Conservation (phyloP, 2,797 vertebrate genomes). For the Falco novaeseelandiae region DNA sequence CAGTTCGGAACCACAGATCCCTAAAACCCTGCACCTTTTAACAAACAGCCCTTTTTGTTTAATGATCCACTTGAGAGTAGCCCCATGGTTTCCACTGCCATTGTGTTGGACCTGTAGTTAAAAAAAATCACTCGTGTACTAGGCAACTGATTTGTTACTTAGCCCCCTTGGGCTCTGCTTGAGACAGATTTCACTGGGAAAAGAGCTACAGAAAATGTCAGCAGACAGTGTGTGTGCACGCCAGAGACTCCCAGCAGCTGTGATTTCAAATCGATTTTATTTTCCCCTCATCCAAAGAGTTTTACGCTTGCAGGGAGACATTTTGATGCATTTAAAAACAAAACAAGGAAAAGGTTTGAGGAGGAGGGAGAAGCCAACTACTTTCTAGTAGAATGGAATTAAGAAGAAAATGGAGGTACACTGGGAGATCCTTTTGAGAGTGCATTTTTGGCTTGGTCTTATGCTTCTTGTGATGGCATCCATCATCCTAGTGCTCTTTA, state of each 20-base stretch:
- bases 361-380: not conserved
- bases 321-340: slow-evolving; percentile 52
- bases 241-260: slow-evolving; percentile 64
- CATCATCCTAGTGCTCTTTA: not conserved
- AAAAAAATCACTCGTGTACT: slow-evolving; percentile 26
- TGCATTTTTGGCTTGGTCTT: not conserved
- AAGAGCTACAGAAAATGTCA: slow-evolving; percentile 69
- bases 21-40: not conserved
- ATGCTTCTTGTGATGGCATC: not conserved
- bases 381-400: not conserved
- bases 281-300: slow-evolving; percentile 55
- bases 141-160: slow-evolving; percentile 59
- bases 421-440: not conserved
- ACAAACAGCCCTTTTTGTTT: slow-evolving; percentile 9
- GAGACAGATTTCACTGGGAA: slow-evolving; percentile 69
- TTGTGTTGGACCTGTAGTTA: slow-evolving; percentile 29
- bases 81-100: not conserved
- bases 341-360: not conserved
- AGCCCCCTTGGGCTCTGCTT: slow-evolving; percentile 56
- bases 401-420: not conserved
- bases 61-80: not conserved
- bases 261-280: slow-evolving; percentile 69
- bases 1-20: not conserved
- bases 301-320: slow-evolving; percentile 55
- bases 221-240: slow-evolving; percentile 54